These are phyloP conservation scores for Medauroidea extradentata DNA, from an alignment of 1,140 invertebrate genomes.

Conservation along the genomic window DNA sequence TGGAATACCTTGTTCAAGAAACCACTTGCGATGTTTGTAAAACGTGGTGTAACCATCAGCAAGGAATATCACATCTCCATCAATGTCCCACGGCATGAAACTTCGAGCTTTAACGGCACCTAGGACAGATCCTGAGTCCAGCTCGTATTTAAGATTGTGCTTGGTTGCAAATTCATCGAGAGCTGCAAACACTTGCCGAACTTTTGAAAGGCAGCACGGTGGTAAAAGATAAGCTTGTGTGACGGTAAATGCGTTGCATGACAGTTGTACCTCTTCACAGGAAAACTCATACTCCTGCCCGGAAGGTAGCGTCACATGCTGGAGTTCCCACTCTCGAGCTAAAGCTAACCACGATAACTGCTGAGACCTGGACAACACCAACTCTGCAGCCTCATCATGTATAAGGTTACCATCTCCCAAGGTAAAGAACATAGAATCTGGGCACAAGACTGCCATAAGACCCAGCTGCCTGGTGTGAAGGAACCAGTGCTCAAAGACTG, in stretches of 20 bases:
- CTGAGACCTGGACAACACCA: not conserved
- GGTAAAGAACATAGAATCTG: slow-evolving; percentile 33
- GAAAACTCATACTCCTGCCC: slow-evolving; percentile 17
- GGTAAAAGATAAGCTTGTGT: slow-evolving; percentile 18
- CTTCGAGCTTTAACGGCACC: slow-evolving; percentile 32
- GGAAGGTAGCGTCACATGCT: slow-evolving; percentile 16
- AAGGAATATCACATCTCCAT: slow-evolving; percentile 26
- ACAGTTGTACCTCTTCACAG: slow-evolving; percentile 19
- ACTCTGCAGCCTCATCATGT: not conserved
- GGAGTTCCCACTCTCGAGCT: slow-evolving; percentile 23
- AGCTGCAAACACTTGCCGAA: slow-evolving; percentile 14
- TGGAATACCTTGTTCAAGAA: slow-evolving; percentile 19
- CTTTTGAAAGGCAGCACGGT: slow-evolving; percentile 22
- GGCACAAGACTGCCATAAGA: slow-evolving; percentile 24
- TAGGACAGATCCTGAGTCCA: slow-evolving; percentile 29
- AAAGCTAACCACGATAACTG: slow-evolving; percentile 16
- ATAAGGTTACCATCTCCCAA: no score
- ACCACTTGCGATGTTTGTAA: not conserved
- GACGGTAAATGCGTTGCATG: slow-evolving; percentile 12
- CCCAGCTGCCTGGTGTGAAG: slow-evolving; percentile 19
- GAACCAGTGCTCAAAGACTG: slow-evolving; percentile 34
- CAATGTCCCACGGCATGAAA: slow-evolving; percentile 34
- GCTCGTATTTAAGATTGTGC: slow-evolving; percentile 24
- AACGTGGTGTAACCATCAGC: slow-evolving; percentile 8
- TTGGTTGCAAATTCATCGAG: slow-evolving; percentile 10